These are phyloP conservation scores for Ceramica pisi DNA, from an alignment of 2,888 invertebrate genomes.

Conservation along the genomic window DNA sequence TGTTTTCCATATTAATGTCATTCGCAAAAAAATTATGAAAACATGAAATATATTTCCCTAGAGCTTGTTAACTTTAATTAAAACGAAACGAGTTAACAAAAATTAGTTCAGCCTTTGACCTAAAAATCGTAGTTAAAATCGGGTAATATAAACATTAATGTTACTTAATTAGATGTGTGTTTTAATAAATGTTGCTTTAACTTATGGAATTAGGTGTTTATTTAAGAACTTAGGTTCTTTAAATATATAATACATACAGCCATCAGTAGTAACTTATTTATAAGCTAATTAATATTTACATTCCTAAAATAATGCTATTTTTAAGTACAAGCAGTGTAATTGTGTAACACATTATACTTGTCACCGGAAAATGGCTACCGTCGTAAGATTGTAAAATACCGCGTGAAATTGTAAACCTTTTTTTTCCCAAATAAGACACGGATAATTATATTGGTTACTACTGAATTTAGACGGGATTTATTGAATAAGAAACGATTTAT, in stretches of 20 bases:
- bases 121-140: slow-evolving; percentile 31
- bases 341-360: neutral
- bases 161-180: slow-evolving; percentile 11
- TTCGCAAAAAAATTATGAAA: slow-evolving; percentile 37
- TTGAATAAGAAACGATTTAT: too few relatives aligned
- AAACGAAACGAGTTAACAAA: slow-evolving; percentile 42
- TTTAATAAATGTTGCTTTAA: neutral
- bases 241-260: neutral
- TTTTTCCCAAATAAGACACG: too few relatives aligned
- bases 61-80: slow-evolving; percentile 47
- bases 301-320: neutral
- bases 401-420: too few relatives aligned
- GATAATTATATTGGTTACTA: too few relatives aligned
- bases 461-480: too few relatives aligned
- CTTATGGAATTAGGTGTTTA: neutral
- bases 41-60: slow-evolving; percentile 49
- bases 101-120: slow-evolving; percentile 41
- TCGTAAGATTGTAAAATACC: too few relatives aligned
- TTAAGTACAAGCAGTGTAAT: neutral
- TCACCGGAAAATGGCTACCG: too few relatives aligned
- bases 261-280: neutral
- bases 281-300: neutral
- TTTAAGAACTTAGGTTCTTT: neutral
- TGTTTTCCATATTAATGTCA: slow-evolving; percentile 16
- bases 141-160: slow-evolving; percentile 7